Conservation (phyloP, 2,888 invertebrate genomes). For the Sarcophaga carnaria region DNA sequence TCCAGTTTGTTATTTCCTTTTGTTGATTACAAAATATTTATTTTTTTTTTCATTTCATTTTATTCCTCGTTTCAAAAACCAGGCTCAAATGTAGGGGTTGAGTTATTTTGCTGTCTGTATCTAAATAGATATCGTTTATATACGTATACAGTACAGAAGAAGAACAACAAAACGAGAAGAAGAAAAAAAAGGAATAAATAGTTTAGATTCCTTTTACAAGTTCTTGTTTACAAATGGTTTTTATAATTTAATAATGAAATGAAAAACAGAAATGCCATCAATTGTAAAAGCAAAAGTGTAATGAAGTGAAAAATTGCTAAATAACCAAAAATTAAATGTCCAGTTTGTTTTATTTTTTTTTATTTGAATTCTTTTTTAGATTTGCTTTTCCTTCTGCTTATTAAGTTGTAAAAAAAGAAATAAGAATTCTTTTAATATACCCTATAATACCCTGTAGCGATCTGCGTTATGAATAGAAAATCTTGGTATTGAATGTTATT, state of each 20-base stretch:
- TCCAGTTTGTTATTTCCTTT: constrained; percentile 20
- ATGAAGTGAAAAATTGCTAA: constrained; percentile 81
- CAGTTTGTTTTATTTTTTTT: constrained; percentile 29
- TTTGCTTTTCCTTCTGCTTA: too few relatives aligned
- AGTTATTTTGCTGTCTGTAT: constrained; percentile 9
- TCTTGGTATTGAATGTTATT: too few relatives aligned
- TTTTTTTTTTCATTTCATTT: constrained; percentile 34
- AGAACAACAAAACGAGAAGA: background rate
- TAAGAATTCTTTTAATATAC: too few relatives aligned
- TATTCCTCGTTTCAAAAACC: constrained; percentile 17
- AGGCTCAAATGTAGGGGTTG: background rate
- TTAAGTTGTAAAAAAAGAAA: too few relatives aligned
- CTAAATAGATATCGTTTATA: background rate
- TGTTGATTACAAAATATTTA: constrained; percentile 52
- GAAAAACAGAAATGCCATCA: constrained; percentile 24
- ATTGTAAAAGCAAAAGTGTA: constrained; percentile 73
- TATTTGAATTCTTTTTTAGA: too few relatives aligned
- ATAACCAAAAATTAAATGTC: constrained; percentile 80
- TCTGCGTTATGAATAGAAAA: too few relatives aligned
- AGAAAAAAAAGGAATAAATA: constrained; percentile 26
- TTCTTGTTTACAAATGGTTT: constrained; percentile 59
- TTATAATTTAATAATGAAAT: constrained; percentile 43
- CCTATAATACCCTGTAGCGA: too few relatives aligned
- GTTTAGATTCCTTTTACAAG: constrained; percentile 39
- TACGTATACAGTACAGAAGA: too few relatives aligned